Evolutionary conservation across 2,888 invertebrate species (phyloP).

Genomic region (Nemurella pictetii): DNA sequence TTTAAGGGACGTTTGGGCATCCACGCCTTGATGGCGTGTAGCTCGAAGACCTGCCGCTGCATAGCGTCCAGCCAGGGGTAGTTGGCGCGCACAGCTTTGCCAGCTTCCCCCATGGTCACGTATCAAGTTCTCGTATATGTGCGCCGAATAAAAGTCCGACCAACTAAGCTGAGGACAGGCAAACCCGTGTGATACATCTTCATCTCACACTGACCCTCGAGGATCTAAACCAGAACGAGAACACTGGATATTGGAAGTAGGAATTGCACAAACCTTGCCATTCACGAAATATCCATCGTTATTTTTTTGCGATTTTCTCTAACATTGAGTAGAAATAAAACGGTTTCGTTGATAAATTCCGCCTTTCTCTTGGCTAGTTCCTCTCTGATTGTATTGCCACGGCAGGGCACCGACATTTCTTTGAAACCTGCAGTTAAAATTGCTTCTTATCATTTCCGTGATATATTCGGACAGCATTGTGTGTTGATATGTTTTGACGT

Average conservation of each 20-base stretch:
- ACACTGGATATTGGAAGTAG: background rate
- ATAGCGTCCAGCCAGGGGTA: too few species aligned
- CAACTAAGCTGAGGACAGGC: conserved; percentile 59
- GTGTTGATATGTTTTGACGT: background rate
- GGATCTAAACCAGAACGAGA: background rate
- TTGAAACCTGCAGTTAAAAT: background rate
- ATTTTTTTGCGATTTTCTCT: too few species aligned
- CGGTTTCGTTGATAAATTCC: conserved; percentile 55
- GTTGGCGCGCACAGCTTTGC: too few species aligned
- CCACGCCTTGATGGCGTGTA: too few species aligned
- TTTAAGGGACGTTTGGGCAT: too few species aligned
- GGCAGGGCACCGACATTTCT: too few species aligned
- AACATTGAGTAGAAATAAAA: too few species aligned
- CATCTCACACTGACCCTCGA: too few species aligned
- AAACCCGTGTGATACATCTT: background rate
- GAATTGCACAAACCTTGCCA: conserved; percentile 31
- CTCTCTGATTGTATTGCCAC: background rate
- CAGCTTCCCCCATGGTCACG: too few species aligned
- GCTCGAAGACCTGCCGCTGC: too few species aligned
- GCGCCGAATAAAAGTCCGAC: conserved; percentile 66
- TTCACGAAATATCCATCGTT: conserved; percentile 39
- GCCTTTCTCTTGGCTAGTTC: conserved; percentile 53
- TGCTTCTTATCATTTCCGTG: too few species aligned
- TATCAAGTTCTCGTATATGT: too few species aligned
- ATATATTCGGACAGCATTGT: background rate